phyloP scores from a whole-genome alignment of 2,797 vertebrate species.

The Toxotes lorentzi region DNA sequence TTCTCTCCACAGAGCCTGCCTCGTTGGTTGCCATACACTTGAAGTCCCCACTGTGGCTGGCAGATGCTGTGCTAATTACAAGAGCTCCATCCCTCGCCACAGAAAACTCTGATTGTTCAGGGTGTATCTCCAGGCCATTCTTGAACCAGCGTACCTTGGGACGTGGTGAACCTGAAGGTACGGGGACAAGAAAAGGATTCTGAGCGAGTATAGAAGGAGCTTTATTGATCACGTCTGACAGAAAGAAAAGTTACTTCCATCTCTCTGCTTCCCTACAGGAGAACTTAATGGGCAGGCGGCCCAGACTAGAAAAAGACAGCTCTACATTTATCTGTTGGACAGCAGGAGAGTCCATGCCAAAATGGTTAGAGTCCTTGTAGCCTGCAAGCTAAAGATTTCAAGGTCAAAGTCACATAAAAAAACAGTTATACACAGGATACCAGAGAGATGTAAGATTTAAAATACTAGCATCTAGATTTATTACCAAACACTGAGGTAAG shows the following conservation, averaged over 20 bases:
- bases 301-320: conserved; percentile 67
- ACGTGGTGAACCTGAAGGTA: conserved; percentile 75
- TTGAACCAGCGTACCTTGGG: conserved; percentile 90
- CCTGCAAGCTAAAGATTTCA: conserved; percentile 53
- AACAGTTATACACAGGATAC: conserved; percentile 37
- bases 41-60: conserved; percentile 88
- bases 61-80: conserved; percentile 84
- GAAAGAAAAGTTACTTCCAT: conserved; percentile 68
- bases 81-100: conserved; percentile 86
- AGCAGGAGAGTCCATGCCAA: conserved; percentile 63
- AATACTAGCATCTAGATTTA: conserved; percentile 66
- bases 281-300: conserved; percentile 58
- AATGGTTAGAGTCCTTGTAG: conserved; percentile 60
- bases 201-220: conserved; percentile 33
- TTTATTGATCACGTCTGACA: conserved; percentile 66
- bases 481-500: conserved; percentile 55
- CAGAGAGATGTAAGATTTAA: conserved; percentile 55
- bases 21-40: conserved; percentile 91
- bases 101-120: conserved; percentile 76
- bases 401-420: conserved; percentile 65
- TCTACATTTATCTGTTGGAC: conserved; percentile 72
- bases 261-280: conserved; percentile 47
- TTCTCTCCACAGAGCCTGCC: conserved; percentile 88
- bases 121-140: conserved; percentile 85
- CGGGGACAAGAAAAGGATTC: conserved; percentile 22